Evolutionary conservation across 2,888 invertebrate species (phyloP).

Genomic region (Cotesia congregata): DNA sequence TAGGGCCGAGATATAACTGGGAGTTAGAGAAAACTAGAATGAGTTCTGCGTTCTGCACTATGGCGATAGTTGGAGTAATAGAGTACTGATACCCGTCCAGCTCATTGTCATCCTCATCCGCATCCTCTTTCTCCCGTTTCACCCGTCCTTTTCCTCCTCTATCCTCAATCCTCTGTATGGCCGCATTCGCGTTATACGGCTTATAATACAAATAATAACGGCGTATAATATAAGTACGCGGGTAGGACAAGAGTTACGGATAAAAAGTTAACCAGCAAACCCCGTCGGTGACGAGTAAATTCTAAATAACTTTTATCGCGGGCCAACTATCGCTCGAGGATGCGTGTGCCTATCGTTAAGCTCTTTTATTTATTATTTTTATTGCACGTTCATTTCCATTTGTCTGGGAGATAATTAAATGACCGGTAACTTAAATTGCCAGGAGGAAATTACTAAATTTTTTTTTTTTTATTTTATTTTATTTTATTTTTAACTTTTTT

Average conservation of each 20-base stretch:
- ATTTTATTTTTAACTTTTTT: no score
- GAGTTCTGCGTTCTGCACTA: neutral
- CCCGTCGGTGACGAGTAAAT: neutral
- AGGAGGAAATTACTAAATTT: neutral
- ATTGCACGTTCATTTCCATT: neutral
- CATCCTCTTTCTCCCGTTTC: neutral
- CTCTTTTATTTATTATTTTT: neutral
- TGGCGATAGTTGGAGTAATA: neutral
- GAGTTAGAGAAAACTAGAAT: neutral
- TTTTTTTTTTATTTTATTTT: neutral
- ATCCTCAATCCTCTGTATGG: neutral
- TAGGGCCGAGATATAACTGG: neutral
- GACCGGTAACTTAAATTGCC: neutral
- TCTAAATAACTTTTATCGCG: neutral
- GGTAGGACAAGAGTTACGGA: neutral
- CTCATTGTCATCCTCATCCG: neutral
- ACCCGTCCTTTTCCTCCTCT: neutral
- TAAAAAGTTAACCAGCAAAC: neutral
- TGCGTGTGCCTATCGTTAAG: neutral
- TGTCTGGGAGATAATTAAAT: neutral
- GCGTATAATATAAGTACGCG: neutral
- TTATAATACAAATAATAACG: no score
- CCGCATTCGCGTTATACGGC: no score
- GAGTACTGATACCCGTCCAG: neutral
- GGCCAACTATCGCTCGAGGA: neutral